Percentiles rank a stretch among this genome's conserved stretches.
Evolutionary conservation across 2,113 vertebrate species (phyloP).

Genomic region (Psilopogon haemacephalus): DNA sequence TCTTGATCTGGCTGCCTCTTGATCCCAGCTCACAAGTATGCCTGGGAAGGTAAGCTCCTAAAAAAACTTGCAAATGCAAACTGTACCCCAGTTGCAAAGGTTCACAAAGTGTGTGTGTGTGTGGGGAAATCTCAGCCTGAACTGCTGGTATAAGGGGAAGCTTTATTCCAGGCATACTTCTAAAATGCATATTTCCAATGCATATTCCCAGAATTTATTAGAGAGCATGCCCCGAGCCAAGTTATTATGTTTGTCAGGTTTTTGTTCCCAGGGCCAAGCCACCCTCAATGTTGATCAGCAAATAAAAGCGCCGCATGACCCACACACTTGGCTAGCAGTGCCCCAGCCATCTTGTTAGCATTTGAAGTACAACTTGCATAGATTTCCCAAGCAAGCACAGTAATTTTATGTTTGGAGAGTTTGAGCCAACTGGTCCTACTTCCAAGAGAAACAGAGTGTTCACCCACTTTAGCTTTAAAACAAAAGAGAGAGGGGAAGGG

Average conservation of each 20-base stretch:
- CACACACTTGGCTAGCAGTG: slow-evolving; percentile 18
- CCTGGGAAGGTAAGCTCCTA: neutral
- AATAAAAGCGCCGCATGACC: slow-evolving; percentile 36
- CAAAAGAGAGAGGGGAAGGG: neutral
- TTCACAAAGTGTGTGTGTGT: neutral
- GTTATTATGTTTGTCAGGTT: slow-evolving; percentile 28
- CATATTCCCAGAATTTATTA: neutral
- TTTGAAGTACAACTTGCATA: slow-evolving; percentile 37
- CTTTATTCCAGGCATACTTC: neutral
- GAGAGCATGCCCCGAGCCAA: neutral
- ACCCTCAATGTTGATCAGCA: slow-evolving; percentile 34
- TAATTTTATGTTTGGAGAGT: slow-evolving; percentile 23
- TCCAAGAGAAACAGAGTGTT: slow-evolving; percentile 36
- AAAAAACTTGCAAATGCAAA: neutral
- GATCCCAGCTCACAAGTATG: neutral
- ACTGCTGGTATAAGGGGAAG: neutral
- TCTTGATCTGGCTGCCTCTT: neutral
- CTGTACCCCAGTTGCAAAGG: neutral
- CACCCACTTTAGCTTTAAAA: neutral
- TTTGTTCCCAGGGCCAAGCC: slow-evolving; percentile 30
- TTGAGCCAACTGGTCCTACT: slow-evolving; percentile 6
- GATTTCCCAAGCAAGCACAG: slow-evolving; percentile 32
- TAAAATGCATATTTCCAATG: neutral
- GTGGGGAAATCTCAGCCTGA: neutral
- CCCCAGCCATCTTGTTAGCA: slow-evolving; percentile 43